Evolutionary conservation across 1,140 invertebrate genomes (phyloP).

Genomic region (Aphelenchoides fujianensis): DNA sequence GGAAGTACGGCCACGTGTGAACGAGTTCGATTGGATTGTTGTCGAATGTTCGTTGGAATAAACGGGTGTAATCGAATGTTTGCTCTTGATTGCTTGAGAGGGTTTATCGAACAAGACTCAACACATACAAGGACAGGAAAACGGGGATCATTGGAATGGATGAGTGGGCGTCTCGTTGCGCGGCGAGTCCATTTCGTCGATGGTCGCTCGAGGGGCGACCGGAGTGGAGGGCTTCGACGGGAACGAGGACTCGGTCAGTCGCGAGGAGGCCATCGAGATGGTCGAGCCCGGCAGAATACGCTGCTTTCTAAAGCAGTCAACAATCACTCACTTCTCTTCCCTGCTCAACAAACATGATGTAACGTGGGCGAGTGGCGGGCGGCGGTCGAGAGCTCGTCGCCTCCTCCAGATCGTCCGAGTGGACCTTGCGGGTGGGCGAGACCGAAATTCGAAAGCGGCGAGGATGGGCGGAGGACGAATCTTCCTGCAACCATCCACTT

Average conservation of each 20-base stretch:
- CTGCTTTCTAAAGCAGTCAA: no score
- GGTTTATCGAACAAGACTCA: no score
- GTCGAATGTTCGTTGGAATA: no score
- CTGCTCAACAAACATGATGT: no score
- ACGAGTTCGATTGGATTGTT: no score
- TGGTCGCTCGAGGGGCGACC: not conserved
- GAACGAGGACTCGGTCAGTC: not conserved
- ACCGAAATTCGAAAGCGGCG: constrained; percentile 45
- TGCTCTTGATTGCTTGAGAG: no score
- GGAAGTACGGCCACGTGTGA: no score
- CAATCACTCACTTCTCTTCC: no score
- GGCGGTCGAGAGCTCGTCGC: not conserved
- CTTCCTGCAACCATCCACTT: no score
- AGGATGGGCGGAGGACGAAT: constrained; percentile 29
- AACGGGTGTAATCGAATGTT: no score
- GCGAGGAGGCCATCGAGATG: constrained; percentile 24
- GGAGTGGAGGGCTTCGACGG: constrained; percentile 1
- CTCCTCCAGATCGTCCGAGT: not conserved
- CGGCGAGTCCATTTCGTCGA: constrained; percentile 7
- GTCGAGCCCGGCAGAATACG: constrained; percentile 46
- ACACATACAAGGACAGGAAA: no score
- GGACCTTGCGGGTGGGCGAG: constrained; percentile 41
- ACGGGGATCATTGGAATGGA: constrained; percentile 1
- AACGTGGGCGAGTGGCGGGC: constrained; percentile 22
- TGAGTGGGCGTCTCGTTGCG: not conserved